Conservation (phyloP, 2,888 invertebrate species). For the Adelognathus sp. region DNA sequence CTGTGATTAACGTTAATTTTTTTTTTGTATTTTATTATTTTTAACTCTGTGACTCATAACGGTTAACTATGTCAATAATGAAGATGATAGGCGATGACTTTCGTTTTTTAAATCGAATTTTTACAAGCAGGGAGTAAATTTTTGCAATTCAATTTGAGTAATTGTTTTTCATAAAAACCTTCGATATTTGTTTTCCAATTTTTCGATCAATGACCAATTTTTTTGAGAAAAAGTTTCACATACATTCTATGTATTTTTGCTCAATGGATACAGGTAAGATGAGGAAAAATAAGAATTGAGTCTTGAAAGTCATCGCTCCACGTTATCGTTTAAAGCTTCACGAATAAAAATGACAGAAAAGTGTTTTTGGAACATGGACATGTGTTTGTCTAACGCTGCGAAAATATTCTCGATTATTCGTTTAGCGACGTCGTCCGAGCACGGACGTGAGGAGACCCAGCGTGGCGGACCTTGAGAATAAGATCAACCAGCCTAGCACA, state of each 20-base stretch:
- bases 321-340: not conserved
- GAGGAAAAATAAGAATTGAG: not conserved
- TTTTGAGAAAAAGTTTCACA: not conserved
- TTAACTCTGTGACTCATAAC: conserved; percentile 25
- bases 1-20: conserved; percentile 58
- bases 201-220: not conserved
- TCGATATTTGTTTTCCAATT: too few relatives aligned
- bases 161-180: not conserved
- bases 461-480: conserved; percentile 94
- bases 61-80: conserved; percentile 4
- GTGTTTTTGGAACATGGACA: not conserved
- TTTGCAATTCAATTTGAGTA: not conserved
- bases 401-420: conserved; percentile 26
- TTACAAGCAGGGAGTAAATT: not conserved
- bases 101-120: not conserved
- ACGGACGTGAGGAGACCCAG: conserved; percentile 95
- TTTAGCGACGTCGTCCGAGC: conserved; percentile 92
- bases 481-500: conserved; percentile 94
- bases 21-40: conserved; percentile 32
- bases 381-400: not conserved
- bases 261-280: conserved; percentile 40
- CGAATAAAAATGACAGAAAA: not conserved
- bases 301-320: conserved; percentile 33
- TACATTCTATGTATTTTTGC: not conserved
- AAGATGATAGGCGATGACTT: conserved; percentile 36